These are phyloP conservation scores for Ariopsis seemanni DNA, from an alignment of 2,113 vertebrate genomes.

Conservation along the genomic window DNA sequence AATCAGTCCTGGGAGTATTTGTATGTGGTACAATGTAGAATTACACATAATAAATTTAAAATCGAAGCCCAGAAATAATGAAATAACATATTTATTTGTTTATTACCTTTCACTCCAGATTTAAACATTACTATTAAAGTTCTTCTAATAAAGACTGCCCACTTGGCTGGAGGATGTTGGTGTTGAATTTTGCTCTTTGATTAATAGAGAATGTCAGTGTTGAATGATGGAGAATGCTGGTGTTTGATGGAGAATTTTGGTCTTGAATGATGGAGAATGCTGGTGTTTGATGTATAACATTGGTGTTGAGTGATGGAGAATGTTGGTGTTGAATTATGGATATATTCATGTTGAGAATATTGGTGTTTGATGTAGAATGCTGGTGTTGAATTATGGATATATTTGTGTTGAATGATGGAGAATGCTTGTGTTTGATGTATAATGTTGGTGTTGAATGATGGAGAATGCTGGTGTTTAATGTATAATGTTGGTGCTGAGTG, in stretches of 20 bases:
- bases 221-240: background rate
- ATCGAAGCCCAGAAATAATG: background rate
- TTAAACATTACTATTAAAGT: background rate
- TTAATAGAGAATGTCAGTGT: background rate
- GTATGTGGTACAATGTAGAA: background rate
- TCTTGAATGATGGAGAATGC: background rate
- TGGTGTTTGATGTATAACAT: too few relatives aligned
- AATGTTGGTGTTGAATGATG: too few relatives aligned
- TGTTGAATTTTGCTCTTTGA: background rate
- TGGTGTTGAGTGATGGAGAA: too few relatives aligned
- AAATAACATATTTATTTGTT: background rate
- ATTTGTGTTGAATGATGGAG: too few relatives aligned
- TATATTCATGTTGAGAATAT: too few relatives aligned
- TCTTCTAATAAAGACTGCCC: background rate
- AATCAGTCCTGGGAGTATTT: constrained; percentile 5
- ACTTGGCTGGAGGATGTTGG: background rate
- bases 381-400: too few relatives aligned
- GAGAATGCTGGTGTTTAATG: background rate
- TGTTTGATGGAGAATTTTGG: background rate
- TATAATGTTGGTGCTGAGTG: background rate
- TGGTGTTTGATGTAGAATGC: too few relatives aligned
- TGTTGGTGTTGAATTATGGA: too few relatives aligned
- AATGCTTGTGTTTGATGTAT: too few relatives aligned
- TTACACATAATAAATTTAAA: background rate
- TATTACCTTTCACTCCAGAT: background rate